phyloP scores from a whole-genome alignment of 2,113 vertebrate genomes.

The Mesitornis unicolor region DNA sequence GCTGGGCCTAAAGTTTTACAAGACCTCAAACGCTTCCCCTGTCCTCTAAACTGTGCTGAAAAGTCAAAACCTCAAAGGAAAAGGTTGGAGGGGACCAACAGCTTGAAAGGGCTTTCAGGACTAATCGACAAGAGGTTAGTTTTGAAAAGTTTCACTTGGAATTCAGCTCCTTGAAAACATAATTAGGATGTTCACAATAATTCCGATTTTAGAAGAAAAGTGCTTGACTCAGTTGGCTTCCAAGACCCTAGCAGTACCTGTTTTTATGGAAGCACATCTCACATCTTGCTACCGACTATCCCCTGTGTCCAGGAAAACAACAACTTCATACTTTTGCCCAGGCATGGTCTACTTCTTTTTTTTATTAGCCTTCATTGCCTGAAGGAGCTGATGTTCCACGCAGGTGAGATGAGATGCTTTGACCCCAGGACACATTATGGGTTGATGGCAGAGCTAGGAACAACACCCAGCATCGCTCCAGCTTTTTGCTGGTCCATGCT shows the following conservation, averaged over 20 bases:
- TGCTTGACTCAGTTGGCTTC: not conserved
- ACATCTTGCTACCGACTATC: too few species aligned
- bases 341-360: not conserved
- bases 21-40: not conserved
- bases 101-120: not conserved
- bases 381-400: accelerated
- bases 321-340: not conserved
- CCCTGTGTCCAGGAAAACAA: not conserved
- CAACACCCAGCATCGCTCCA: too few species aligned
- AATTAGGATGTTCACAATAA: not conserved
- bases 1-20: not conserved
- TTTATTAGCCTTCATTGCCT: not conserved
- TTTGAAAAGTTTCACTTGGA: not conserved
- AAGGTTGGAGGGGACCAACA: not conserved
- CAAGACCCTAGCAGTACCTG: not conserved
- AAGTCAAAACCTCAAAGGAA: not conserved
- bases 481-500: not conserved
- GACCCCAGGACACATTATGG: accelerated
- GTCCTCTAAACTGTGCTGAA: not conserved
- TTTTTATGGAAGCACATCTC: accelerated
- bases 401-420: not conserved
- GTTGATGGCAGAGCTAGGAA: not conserved
- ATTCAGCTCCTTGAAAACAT: not conserved
- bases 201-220: not conserved
- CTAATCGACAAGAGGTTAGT: not conserved